Evolutionary conservation across 2,113 vertebrate species (phyloP), one percentile per base, ranked within the genome.

Genomic region (Rhombomys opimus): DNA sequence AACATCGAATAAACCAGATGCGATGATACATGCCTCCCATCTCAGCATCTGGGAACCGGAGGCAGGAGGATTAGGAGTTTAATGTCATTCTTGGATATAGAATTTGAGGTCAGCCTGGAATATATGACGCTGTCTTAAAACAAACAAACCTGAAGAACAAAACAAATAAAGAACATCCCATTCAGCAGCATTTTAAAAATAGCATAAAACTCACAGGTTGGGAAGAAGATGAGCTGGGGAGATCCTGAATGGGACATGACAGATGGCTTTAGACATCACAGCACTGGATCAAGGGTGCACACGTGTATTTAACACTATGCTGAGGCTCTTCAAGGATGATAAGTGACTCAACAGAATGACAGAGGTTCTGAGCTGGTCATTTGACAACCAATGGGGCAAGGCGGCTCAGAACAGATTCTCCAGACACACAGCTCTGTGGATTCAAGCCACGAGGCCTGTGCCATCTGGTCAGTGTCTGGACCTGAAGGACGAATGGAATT

Each of bases 341-440:
- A 75, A 68, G 76, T 95, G 95, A 98, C 20, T 97, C 95, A 95
- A 46, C 57, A 92, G 86, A 76, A 93, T 73, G 72, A 90, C 70
- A 91, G 61, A 84, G 30, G 50, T 86, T 96, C 91, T 96, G 72
- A 97, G 63, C 82, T 89, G 73, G 77, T 52, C 70, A 80, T 84
- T 87, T 94, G 96, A 93, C 89, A 95, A 52, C 87, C 68, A 95
- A 12, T 27, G 50, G 94, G 57, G 22, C 73, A 91, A 89, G 38
- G 84, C 87, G 73, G 75, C 91, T 95, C 89, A 91, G 89, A 87
- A 88, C 18, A 46, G 63, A 87, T 57, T 41, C 61, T 89, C 46
- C 75, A 82, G 63, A 50, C 15, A 6, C 22, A 75, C 7, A 52
- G 38, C 88, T 77, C 81, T 67, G 38, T 32, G 81, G 70, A 46